A percentile compares a stretch with the other conserved stretches of the same genome.
phyloP scores from a whole-genome alignment of 2,113 vertebrate species.

The Crotalus helleri region DNA sequence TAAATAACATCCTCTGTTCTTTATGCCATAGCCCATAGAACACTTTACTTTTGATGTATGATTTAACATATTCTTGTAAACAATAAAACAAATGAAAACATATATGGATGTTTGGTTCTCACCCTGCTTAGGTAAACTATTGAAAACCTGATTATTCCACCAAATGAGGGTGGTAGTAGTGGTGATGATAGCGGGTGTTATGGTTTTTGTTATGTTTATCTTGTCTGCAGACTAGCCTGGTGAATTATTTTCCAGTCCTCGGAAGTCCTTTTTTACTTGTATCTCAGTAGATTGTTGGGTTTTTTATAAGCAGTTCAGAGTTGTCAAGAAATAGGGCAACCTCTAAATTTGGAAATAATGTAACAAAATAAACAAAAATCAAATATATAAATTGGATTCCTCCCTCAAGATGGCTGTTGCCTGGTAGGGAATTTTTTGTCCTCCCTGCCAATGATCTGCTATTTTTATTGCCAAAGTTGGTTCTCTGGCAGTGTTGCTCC shows the following conservation, averaged over 20 bases:
- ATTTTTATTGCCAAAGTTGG: neutral
- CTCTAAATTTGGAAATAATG: neutral
- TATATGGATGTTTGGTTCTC: neutral
- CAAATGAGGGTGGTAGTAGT: neutral
- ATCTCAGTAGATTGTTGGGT: neutral
- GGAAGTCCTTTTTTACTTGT: neutral
- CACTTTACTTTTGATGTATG: neutral
- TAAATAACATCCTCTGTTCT: neutral
- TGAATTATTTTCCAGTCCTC: neutral
- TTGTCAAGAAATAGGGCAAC: neutral
- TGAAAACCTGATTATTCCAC: neutral
- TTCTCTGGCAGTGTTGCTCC: neutral
- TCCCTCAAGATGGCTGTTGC: neutral
- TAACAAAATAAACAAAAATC: neutral
- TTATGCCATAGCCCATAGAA: neutral
- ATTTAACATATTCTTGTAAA: neutral
- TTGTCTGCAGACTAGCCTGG: neutral
- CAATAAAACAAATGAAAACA: neutral
- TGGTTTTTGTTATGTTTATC: neutral
- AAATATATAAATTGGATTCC: neutral
- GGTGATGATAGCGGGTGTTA: neutral
- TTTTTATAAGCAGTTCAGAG: neutral
- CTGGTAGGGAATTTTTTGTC: neutral
- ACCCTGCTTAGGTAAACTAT: neutral
- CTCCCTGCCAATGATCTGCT: neutral